phyloP scores from a whole-genome alignment of 1,140 invertebrate species.

The Heliconius hewitsoni region DNA sequence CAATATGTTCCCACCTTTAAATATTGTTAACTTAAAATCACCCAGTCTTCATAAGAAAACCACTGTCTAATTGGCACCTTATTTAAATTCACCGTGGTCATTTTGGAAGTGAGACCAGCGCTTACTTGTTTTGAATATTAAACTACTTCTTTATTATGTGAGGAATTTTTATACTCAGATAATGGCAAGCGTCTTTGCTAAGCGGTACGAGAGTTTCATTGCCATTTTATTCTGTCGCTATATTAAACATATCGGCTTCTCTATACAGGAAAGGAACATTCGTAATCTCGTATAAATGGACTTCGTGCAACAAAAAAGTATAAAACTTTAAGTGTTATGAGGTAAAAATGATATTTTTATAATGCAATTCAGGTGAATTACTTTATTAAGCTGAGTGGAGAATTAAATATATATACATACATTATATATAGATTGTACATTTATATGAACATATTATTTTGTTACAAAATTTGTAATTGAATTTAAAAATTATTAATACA shows the following conservation, averaged over 20 bases:
- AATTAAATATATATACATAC: not conserved
- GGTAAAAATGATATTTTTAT: slow-evolving; percentile 43
- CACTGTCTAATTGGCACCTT: slow-evolving; percentile 70
- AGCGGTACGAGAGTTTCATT: slow-evolving; percentile 63
- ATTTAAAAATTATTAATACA: too few species aligned
- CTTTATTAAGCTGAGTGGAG: slow-evolving; percentile 39
- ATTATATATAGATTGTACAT: not conserved
- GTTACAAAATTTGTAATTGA: too few species aligned
- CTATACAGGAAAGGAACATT: slow-evolving; percentile 46
- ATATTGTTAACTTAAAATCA: slow-evolving; percentile 56
- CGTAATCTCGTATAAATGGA: slow-evolving; percentile 60
- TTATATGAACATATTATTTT: not conserved
- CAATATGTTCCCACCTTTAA: slow-evolving; percentile 35
- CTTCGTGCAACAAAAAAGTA: slow-evolving; percentile 46
- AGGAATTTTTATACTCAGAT: slow-evolving; percentile 62
- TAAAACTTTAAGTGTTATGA: slow-evolving; percentile 44
- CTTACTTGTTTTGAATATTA: slow-evolving; percentile 47
- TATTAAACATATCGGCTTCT: slow-evolving; percentile 55
- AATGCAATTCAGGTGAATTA: slow-evolving; percentile 29
- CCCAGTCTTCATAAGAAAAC: slow-evolving; percentile 55
- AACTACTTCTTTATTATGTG: slow-evolving; percentile 69
- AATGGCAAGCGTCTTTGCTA: slow-evolving; percentile 60
- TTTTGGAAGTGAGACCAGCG: slow-evolving; percentile 59
- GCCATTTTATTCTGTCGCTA: slow-evolving; percentile 61
- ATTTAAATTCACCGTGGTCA: slow-evolving; percentile 65